A percentile compares a stretch with the other conserved stretches of the same genome.
phyloP scores from a whole-genome alignment of 2,113 vertebrate species.

The Xiphophorus hellerii region DNA sequence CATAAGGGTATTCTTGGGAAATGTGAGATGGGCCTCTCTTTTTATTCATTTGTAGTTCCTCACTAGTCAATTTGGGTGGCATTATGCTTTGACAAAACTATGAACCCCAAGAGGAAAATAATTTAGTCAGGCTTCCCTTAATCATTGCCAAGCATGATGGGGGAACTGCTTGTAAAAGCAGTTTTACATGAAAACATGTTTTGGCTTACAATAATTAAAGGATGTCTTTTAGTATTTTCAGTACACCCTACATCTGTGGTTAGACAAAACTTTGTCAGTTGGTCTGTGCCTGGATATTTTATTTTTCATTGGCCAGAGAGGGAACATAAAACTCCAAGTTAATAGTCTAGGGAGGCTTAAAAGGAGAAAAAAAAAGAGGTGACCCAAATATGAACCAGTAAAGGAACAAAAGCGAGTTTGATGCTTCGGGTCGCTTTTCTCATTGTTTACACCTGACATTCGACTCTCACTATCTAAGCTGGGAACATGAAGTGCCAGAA shows the following conservation, averaged over 20 bases:
- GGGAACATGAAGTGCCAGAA: conserved; percentile 41
- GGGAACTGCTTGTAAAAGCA: too few species aligned
- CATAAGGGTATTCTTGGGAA: too few species aligned
- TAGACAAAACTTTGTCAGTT: too few species aligned
- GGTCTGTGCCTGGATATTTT: neutral
- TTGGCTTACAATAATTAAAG: conserved; percentile 16
- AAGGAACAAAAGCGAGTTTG: conserved; percentile 32
- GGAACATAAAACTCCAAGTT: conserved; percentile 2
- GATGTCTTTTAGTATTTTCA: neutral
- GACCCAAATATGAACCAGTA: conserved; percentile 21
- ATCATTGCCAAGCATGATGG: neutral
- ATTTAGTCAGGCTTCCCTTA: neutral
- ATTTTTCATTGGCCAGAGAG: neutral
- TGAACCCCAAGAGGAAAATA: neutral
- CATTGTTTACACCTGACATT: conserved; percentile 69
- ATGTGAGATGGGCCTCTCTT: neutral
- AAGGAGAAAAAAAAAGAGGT: conserved; percentile 2
- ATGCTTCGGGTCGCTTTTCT: conserved; percentile 46
- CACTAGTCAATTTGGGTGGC: neutral
- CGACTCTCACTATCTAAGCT: conserved; percentile 62
- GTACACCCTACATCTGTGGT: neutral
- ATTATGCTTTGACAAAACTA: neutral
- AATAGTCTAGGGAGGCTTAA: conserved; percentile 1
- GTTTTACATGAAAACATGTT: neutral
- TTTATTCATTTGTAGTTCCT: neutral